Evolutionary conservation across 2,113 vertebrate genomes (phyloP).

Genomic region (Pseudonaja textilis): DNA sequence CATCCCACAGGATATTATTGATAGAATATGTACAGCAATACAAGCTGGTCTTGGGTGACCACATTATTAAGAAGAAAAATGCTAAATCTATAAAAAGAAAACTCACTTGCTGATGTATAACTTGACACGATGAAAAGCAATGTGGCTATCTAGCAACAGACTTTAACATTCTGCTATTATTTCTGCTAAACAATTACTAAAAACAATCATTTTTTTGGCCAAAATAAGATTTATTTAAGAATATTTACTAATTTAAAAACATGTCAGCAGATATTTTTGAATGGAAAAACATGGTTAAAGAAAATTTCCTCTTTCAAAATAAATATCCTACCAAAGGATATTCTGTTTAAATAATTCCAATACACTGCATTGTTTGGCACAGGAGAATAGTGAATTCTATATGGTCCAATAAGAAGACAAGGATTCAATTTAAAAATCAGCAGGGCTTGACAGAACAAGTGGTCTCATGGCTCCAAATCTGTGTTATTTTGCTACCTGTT

Average conservation of each 20-base stretch:
- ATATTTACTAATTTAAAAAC: not conserved
- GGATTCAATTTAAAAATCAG: not conserved
- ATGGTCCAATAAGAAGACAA: not conserved
- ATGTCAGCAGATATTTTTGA: not conserved
- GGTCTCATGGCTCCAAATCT: not conserved
- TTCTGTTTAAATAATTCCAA: not conserved
- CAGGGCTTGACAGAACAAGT: not conserved
- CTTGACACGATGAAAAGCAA: not conserved
- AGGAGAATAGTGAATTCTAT: not conserved
- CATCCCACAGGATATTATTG: not conserved
- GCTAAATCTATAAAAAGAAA: not conserved
- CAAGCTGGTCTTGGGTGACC: not conserved
- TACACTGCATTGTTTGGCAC: not conserved
- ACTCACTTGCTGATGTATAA: not conserved
- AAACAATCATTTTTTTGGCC: not conserved
- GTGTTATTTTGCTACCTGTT: not conserved
- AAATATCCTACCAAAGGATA: not conserved
- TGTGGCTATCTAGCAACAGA: not conserved
- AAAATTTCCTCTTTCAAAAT: not conserved
- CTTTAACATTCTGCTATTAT: not conserved
- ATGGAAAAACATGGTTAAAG: not conserved
- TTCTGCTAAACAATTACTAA: not conserved
- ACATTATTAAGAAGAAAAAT: not conserved
- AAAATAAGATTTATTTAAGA: not conserved
- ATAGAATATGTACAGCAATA: not conserved